phyloP scores from a whole-genome alignment of 2,113 vertebrate species.

The Salminus brasiliensis region DNA sequence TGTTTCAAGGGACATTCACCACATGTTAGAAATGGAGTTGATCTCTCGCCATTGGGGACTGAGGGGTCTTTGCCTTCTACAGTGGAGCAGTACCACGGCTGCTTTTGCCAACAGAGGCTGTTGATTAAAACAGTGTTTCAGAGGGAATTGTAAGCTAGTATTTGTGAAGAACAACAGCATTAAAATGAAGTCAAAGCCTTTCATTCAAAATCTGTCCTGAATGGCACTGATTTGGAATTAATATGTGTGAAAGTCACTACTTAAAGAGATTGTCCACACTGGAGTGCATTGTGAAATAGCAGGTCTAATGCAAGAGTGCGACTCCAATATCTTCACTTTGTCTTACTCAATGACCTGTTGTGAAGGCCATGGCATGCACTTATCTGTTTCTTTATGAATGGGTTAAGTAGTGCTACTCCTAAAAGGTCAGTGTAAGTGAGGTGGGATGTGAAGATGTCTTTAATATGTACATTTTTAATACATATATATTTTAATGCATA shows the following conservation, averaged over 20 bases:
- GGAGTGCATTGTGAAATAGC: slow-evolving; percentile 11
- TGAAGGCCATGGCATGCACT: slow-evolving; percentile 4
- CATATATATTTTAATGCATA: no score
- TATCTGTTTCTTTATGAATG: background rate
- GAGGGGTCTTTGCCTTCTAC: slow-evolving; percentile 52
- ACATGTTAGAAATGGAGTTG: slow-evolving; percentile 62
- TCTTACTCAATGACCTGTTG: background rate
- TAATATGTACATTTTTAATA: no score
- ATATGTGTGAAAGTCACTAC: slow-evolving; percentile 54
- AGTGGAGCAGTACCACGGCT: slow-evolving; percentile 4
- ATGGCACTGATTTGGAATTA: slow-evolving; percentile 34
- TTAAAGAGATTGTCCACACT: slow-evolving; percentile 35
- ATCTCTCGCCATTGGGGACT: slow-evolving; percentile 57
- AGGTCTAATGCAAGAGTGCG: no score
- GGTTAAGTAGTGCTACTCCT: background rate
- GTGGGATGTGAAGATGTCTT: background rate
- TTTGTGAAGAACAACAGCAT: slow-evolving; percentile 38
- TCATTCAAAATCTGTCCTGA: slow-evolving; percentile 19
- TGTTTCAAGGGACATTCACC: slow-evolving; percentile 57
- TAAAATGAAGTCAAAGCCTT: slow-evolving; percentile 35
- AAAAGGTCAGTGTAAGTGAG: background rate
- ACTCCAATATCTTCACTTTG: background rate
- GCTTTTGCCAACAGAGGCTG: slow-evolving; percentile 31
- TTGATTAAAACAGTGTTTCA: slow-evolving; percentile 44
- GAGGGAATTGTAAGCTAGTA: slow-evolving; percentile 41